Evolutionary conservation across 2,113 vertebrate species (phyloP), one percentile per base, ranked within the genome.

Genomic region (Struthidea cinerea): DNA sequence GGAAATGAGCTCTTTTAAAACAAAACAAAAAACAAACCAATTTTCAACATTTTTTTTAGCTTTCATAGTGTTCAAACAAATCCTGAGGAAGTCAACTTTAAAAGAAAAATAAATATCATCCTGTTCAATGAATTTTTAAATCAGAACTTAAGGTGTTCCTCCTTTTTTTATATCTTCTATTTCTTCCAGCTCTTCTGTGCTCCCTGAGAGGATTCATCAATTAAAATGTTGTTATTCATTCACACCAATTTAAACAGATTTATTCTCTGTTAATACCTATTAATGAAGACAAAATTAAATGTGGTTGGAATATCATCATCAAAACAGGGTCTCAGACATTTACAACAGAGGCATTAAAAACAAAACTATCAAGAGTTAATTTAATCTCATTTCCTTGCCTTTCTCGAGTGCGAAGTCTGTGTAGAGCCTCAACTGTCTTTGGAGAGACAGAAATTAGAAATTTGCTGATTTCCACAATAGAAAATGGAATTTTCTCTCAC

Each of bases 401-500:
- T 26, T 28, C 18, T 61, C 20, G 32, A 52, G 9, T 4, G 30
- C 30, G 33, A 7, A 46, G 1, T 12, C 55, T 61, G 10, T 13
- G 23, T 28, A 47, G 10, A 37, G 6, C 27, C 10, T 20, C 8
- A 35, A 16, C 5, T 23, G 44, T 22, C 22, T 65, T 55, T 47
- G 60, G 30, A 84, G 39, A 39, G 6, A n/a, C 1, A 47, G 74
- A 6, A 23, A 76, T 50, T 11, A 6, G 56, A 26, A 67, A 26
- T 35, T 16, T 35, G 5, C 7, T 32, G 0, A 35, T 26, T 67
- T 50, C 10, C 26, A 28, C 12, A 19, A 11, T 0, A 13, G 26
- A 30, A 81, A 55, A 50, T 13, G 41, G 28, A 84, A 14, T 1
- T 42, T 16, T 1, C 35, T 6, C 33, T n/a, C 3, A 5, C 3